A percentile compares a stretch with the other conserved stretches of the same genome.
phyloP scores from a whole-genome alignment of 2,888 invertebrate genomes.

The Leucozona laternaria region DNA sequence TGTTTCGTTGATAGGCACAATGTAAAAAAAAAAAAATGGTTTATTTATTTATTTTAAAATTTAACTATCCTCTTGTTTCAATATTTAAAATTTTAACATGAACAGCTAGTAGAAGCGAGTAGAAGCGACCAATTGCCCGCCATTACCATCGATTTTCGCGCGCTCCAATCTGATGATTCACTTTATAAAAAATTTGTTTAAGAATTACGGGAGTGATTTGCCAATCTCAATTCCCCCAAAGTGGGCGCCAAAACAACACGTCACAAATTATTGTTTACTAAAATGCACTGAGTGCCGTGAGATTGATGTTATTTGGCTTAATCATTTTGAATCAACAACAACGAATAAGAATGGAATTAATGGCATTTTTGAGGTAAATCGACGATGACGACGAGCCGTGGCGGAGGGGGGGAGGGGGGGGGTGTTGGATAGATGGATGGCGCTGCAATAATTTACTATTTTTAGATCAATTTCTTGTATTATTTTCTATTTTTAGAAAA shows the following conservation, averaged over 20 bases:
- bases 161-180: constrained; percentile 7
- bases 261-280: constrained; percentile 63
- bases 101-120: background rate
- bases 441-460: constrained; percentile 22
- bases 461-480: constrained; percentile 16
- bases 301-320: constrained; percentile 65
- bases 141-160: background rate
- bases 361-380: constrained; percentile 9
- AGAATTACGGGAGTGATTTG: constrained; percentile 1
- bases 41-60: too few species aligned
- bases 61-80: too few species aligned
- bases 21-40: too few species aligned
- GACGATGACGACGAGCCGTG: too few species aligned
- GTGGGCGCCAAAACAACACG: background rate
- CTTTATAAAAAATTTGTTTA: background rate
- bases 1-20: too few species aligned
- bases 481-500: constrained; percentile 27
- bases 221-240: background rate
- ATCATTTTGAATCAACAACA: constrained; percentile 40
- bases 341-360: constrained; percentile 22
- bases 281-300: constrained; percentile 56
- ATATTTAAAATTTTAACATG: too few species aligned
- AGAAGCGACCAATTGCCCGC: background rate
- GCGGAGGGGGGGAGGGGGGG: background rate
- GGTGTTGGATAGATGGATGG: too few species aligned